A percentile compares a stretch with the other conserved stretches of the same genome.
phyloP scores from a whole-genome alignment of 1,140 invertebrate genomes.

The Drosophila arizonae region DNA sequence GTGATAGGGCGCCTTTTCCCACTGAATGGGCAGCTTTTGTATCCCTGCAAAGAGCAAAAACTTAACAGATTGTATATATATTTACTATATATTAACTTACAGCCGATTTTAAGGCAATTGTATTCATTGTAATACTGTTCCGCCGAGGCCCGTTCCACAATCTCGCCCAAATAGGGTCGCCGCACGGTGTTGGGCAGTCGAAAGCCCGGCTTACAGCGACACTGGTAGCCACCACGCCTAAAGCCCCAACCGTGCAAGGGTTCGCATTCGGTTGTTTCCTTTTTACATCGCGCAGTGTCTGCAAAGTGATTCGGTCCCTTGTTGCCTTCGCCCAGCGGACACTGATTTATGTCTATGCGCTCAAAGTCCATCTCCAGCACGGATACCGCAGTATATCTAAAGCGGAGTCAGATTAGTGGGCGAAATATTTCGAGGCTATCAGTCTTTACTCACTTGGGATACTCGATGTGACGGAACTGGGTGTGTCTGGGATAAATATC shows the following conservation, averaged over 20 bases:
- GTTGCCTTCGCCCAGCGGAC: constrained; percentile 94
- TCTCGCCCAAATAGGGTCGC: constrained; percentile 95
- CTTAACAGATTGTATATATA: not conserved
- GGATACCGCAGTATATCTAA: constrained; percentile 94
- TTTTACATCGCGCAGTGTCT: constrained; percentile 95
- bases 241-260: constrained; percentile 98
- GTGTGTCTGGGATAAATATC: constrained; percentile 98
- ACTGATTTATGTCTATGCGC: constrained; percentile 98
- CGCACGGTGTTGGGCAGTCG: constrained; percentile 93
- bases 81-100: constrained; percentile 85
- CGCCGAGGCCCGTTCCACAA: constrained; percentile 95
- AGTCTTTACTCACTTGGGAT: constrained; percentile 90
- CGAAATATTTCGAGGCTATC: not conserved
- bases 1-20: constrained; percentile 87
- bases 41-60: constrained; percentile 85
- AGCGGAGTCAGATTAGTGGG: constrained; percentile 18
- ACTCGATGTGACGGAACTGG: constrained; percentile 96
- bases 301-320: constrained; percentile 94
- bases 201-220: constrained; percentile 94
- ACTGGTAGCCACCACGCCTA: constrained; percentile 97
- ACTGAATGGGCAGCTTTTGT: constrained; percentile 91
- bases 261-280: constrained; percentile 98
- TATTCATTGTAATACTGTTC: constrained; percentile 97
- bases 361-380: constrained; percentile 99
- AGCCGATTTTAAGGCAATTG: constrained; percentile 95